These are phyloP conservation scores for Smithornis capensis DNA, from an alignment of 2,113 vertebrate genomes.

Conservation along the genomic window DNA sequence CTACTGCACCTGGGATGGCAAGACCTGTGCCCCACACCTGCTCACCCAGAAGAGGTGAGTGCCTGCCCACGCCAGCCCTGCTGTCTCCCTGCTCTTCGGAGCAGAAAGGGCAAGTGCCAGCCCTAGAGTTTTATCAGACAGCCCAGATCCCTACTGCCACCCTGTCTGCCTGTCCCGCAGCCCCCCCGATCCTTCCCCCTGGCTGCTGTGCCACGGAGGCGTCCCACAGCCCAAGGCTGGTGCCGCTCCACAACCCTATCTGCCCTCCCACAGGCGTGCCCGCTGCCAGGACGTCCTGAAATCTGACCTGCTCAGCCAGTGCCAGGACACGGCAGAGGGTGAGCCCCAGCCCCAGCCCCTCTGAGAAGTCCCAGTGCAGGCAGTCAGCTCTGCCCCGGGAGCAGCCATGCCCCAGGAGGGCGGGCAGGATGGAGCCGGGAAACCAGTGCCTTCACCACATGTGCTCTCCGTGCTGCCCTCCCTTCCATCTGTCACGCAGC, in stretches of 20 bases:
- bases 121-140: neutral
- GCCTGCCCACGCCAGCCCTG: rapidly evolving
- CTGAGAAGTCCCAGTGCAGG: rapidly evolving
- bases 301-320: constrained; percentile 80
- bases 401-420: neutral
- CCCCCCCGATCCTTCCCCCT: neutral
- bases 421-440: rapidly evolving
- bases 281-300: constrained; percentile 80
- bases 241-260: neutral
- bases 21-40: constrained; percentile 73
- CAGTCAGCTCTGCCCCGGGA: neutral
- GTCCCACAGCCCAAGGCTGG: rapidly evolving
- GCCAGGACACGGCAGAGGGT: constrained; percentile 78
- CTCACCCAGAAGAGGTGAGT: constrained; percentile 79
- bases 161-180: neutral
- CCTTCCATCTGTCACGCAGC: neutral
- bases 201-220: neutral
- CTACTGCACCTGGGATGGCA: constrained; percentile 86
- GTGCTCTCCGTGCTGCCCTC: neutral
- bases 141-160: neutral
- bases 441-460: rapidly evolving
- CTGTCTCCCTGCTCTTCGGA: neutral
- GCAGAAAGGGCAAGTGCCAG: neutral
- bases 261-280: constrained; percentile 63
- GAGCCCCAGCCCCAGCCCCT: neutral